Conservation (phyloP, 30 jellyfish, hydroid and myxozoan species). For the Pseudorhiza aurosa region DNA sequence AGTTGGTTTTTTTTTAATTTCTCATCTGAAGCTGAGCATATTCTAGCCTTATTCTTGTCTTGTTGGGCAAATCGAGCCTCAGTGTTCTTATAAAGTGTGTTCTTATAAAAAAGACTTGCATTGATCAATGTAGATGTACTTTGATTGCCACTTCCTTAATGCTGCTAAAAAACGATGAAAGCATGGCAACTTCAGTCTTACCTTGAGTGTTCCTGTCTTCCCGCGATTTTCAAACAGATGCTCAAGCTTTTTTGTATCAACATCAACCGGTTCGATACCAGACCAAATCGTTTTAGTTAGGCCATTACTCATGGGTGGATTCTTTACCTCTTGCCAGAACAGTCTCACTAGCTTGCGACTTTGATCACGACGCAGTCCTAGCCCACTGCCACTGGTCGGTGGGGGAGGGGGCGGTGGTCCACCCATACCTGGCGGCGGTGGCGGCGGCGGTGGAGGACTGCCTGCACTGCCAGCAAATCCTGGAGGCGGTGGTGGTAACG, state of each 20-base stretch:
- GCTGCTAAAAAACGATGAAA: no score
- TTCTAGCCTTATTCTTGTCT: no score
- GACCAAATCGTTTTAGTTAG: slow-evolving; percentile 91
- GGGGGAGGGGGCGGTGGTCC: slow-evolving; percentile 85
- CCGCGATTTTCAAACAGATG: slow-evolving; percentile 95
- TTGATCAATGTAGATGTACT: no score
- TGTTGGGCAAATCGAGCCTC: no score
- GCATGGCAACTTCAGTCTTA: not conserved
- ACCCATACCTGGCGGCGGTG: slow-evolving; percentile 93
- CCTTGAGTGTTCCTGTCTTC: slow-evolving; percentile 84
- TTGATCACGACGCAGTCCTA: slow-evolving; percentile 44
- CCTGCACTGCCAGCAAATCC: slow-evolving; percentile 34
- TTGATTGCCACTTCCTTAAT: no score
- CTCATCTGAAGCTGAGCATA: no score
- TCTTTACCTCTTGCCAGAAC: slow-evolving; percentile 97
- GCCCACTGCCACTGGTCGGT: slow-evolving; percentile 71
- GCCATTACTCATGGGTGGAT: slow-evolving; percentile 47
- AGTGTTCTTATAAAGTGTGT: no score
- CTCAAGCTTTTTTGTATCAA: slow-evolving; percentile 95
- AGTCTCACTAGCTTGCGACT: slow-evolving; percentile 90
- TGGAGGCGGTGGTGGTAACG: slow-evolving; percentile 85
- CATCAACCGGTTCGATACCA: slow-evolving; percentile 80
- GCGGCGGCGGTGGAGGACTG: slow-evolving; percentile 59
- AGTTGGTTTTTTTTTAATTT: no score
- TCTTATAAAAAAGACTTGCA: no score